A percentile compares a stretch with the other conserved stretches of the same genome.
phyloP scores from a whole-genome alignment of 2,888 invertebrate species.

The Pasiphila rectangulata region DNA sequence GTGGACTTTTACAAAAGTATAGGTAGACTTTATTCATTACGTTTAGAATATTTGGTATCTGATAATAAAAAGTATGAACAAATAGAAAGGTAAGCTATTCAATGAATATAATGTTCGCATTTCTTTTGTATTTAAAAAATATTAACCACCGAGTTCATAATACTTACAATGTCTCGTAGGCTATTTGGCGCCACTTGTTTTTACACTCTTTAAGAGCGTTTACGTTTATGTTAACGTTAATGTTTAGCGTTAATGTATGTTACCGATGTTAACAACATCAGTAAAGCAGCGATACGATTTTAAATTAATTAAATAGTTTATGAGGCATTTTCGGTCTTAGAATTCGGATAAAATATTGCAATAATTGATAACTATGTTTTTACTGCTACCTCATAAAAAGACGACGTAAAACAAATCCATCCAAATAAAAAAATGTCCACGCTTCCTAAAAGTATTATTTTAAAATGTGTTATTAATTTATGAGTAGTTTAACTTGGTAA shows the following conservation, averaged over 20 bases:
- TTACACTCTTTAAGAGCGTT: no score
- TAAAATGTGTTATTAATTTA: constrained; percentile 72
- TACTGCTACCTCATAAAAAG: no score
- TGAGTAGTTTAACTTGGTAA: constrained; percentile 58
- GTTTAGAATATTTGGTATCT: no score
- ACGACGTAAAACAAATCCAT: no score
- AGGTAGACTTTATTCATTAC: no score
- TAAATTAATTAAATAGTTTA: not conserved
- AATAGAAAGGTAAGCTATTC: not conserved
- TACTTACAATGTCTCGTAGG: not conserved
- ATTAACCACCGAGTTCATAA: not conserved
- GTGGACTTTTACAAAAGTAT: constrained; percentile 19
- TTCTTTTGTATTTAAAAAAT: constrained; percentile 2
- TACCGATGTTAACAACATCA: no score
- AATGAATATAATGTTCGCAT: not conserved
- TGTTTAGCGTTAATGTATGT: no score
- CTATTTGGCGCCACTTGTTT: not conserved
- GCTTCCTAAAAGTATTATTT: constrained; percentile 65
- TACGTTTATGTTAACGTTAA: no score
- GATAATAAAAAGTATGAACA: not conserved
- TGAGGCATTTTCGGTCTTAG: not conserved
- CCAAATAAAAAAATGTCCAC: constrained; percentile 30
- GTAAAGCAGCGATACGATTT: no score
- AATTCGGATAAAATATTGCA: not conserved
- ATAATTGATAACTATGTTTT: no score